Evolutionary conservation across 2,113 vertebrate species (phyloP).

Genomic region (Antigone vipio): DNA sequence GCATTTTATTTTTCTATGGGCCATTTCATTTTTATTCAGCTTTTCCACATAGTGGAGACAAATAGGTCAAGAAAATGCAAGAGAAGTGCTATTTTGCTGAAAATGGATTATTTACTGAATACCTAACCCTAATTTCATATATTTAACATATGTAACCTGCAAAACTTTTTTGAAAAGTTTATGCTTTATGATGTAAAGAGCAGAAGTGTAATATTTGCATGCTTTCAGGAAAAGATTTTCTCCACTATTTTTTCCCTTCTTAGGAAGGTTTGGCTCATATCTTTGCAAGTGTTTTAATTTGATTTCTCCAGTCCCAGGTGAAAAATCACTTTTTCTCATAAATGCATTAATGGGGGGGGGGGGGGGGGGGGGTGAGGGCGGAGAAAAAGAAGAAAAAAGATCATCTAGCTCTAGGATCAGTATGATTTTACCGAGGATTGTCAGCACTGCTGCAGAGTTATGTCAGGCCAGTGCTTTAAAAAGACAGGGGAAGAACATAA

Average conservation of each 20-base stretch:
- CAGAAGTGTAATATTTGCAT: not conserved
- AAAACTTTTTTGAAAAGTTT: not conserved
- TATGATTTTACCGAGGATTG: not conserved
- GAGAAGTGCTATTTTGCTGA: not conserved
- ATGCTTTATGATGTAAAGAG: not conserved
- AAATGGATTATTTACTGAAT: not conserved
- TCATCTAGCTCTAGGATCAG: not conserved
- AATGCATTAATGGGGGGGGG: not conserved
- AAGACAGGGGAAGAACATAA: not conserved
- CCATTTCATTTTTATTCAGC: not conserved
- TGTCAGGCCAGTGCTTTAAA: not conserved
- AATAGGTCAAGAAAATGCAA: not conserved
- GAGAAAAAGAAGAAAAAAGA: not conserved
- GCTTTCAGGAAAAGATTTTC: not conserved
- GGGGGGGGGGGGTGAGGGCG: no score
- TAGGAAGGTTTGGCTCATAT: not conserved
- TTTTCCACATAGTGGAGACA: not conserved
- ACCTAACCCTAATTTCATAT: not conserved
- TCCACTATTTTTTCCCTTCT: not conserved
- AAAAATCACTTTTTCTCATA: not conserved
- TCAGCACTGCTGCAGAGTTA: not conserved
- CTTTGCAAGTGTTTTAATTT: not conserved
- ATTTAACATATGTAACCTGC: not conserved
- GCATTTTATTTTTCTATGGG: not conserved
- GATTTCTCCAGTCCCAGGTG: not conserved